A percentile compares a stretch with the other conserved stretches of the same genome.
phyloP scores from a whole-genome alignment of 2,888 invertebrate genomes.

The Strigamia transsilvanica region DNA sequence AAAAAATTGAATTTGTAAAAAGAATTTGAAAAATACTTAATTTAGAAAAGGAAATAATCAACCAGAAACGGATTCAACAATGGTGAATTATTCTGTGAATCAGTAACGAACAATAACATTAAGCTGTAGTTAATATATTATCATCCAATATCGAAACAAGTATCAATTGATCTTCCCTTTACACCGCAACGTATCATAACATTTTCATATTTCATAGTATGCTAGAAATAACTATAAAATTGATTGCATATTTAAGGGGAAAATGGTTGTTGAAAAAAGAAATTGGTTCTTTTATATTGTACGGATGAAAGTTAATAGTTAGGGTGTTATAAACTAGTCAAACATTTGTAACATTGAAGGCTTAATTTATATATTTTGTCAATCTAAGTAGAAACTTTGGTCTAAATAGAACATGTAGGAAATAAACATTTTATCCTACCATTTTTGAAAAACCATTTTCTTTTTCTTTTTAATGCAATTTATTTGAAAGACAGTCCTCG shows the following conservation, averaged over 20 bases:
- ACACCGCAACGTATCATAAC: neutral
- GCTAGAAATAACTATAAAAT: neutral
- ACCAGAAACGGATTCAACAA: neutral
- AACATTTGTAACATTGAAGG: neutral
- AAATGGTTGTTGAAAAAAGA: neutral
- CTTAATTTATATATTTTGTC: neutral
- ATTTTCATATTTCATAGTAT: neutral
- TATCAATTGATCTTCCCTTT: constrained; percentile 31
- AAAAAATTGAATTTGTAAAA: neutral
- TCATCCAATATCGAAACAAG: neutral
- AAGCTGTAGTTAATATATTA: neutral
- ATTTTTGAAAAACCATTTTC: no score
- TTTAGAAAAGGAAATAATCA: neutral
- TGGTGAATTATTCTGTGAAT: no score
- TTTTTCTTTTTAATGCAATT: neutral
- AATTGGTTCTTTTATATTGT: neutral
- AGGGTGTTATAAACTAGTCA: neutral
- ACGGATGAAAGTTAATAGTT: neutral
- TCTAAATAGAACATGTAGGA: no score
- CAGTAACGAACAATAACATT: no score
- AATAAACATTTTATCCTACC: no score
- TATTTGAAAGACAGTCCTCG: neutral
- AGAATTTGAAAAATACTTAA: neutral
- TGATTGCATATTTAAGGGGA: neutral
- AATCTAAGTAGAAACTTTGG: neutral